These are phyloP conservation scores for Cacatua alba DNA, from an alignment of 2,113 vertebrate species.

Conservation along the genomic window DNA sequence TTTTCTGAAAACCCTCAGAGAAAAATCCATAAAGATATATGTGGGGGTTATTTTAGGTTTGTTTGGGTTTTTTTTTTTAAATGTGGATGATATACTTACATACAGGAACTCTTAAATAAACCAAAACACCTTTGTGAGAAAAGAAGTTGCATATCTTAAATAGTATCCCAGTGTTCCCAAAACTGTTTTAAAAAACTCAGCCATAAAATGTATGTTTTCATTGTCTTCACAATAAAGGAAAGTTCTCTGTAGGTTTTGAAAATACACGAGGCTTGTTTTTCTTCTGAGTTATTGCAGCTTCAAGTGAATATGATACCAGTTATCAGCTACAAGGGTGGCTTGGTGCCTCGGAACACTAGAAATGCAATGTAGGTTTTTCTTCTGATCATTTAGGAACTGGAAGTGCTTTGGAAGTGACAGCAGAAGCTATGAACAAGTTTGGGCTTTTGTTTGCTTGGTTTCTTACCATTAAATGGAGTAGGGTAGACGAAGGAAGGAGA, in stretches of 20 bases:
- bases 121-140: not conserved
- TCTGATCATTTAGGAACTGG: not conserved
- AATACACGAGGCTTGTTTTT: not conserved
- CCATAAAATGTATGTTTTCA: not conserved
- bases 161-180: not conserved
- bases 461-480: accelerated
- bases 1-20: not conserved
- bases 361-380: not conserved
- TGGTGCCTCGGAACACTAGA: not conserved
- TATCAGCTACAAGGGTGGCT: not conserved
- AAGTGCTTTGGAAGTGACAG: not conserved
- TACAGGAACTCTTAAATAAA: not conserved
- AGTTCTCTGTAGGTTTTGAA: not conserved
- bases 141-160: not conserved
- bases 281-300: not conserved
- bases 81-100: not conserved
- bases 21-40: not conserved
- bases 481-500: not conserved
- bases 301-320: not conserved
- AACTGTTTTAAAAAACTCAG: not conserved
- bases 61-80: not conserved
- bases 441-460: not conserved
- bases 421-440: not conserved
- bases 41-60: no score
- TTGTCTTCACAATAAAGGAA: not conserved